A percentile compares a stretch with the other conserved stretches of the same genome.
Evolutionary conservation across 2,888 invertebrate species (phyloP).

Genomic region (Trachelus troglodyta): DNA sequence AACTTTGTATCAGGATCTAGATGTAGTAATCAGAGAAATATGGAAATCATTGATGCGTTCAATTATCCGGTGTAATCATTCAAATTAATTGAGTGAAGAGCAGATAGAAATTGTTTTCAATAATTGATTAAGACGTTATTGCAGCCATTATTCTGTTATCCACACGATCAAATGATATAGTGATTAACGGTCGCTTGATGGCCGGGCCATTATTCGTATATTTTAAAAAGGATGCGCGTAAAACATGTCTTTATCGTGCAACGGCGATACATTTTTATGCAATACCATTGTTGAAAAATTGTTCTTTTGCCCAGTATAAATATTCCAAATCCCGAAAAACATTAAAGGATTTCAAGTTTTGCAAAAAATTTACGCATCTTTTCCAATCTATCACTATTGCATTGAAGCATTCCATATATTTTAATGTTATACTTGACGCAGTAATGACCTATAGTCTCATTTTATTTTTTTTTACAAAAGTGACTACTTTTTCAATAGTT

Average conservation of each 20-base stretch:
- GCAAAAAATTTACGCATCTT: neutral
- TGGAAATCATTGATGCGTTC: neutral
- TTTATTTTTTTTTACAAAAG: neutral
- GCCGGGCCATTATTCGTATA: neutral
- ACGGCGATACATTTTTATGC: neutral
- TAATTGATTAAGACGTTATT: neutral
- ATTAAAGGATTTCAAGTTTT: neutral
- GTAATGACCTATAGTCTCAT: neutral
- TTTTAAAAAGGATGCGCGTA: neutral
- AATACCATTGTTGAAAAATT: neutral
- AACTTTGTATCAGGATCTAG: constrained; percentile 13
- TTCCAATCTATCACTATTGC: constrained; percentile 5
- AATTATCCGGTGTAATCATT: constrained; percentile 6
- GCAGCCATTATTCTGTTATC: neutral
- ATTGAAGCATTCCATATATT: constrained; percentile 14
- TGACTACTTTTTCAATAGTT: neutral
- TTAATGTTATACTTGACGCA: constrained; percentile 3
- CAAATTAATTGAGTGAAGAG: constrained; percentile 6
- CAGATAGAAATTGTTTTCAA: neutral
- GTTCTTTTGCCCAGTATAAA: neutral
- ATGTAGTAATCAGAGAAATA: constrained; percentile 10
- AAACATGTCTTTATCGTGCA: neutral
- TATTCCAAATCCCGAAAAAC: neutral
- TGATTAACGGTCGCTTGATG: neutral
- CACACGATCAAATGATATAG: neutral